Evolutionary conservation across 1,140 invertebrate species (phyloP).

Genomic region (Araneus ventricosus): DNA sequence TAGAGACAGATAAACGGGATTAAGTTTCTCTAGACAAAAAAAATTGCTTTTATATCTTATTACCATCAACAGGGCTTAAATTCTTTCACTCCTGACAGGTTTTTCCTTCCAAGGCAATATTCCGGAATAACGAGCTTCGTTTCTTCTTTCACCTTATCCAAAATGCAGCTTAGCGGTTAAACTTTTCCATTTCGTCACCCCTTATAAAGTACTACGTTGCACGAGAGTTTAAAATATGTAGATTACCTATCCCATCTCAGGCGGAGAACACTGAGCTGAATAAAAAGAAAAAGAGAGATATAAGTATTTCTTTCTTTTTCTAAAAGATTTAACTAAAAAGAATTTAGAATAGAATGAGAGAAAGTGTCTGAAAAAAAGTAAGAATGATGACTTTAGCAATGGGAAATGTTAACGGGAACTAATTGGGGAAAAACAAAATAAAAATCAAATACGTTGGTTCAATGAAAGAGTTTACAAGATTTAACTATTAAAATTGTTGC

Average conservation of each 20-base stretch:
- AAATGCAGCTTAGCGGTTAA: background rate
- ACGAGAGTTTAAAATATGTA: background rate
- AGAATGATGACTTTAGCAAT: background rate
- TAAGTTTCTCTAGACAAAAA: too few species aligned
- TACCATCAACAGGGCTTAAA: background rate
- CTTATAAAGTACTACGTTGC: background rate
- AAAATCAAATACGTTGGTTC: too few species aligned
- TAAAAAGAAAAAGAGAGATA: background rate
- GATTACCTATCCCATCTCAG: background rate
- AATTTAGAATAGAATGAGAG: background rate
- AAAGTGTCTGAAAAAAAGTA: background rate
- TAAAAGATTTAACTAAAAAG: background rate
- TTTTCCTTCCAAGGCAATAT: background rate
- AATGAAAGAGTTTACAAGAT: too few species aligned
- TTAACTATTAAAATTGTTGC: too few species aligned
- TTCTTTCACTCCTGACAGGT: background rate
- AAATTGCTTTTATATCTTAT: background rate
- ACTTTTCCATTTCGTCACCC: background rate
- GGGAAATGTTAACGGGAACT: background rate
- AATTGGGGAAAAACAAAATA: too few species aligned
- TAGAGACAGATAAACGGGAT: too few species aligned
- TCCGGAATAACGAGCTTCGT: background rate
- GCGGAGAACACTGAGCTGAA: background rate
- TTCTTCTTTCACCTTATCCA: background rate
- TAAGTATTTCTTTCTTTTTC: background rate